Conservation (phyloP, 2,797 vertebrate species). For the Apogon talboti region DNA sequence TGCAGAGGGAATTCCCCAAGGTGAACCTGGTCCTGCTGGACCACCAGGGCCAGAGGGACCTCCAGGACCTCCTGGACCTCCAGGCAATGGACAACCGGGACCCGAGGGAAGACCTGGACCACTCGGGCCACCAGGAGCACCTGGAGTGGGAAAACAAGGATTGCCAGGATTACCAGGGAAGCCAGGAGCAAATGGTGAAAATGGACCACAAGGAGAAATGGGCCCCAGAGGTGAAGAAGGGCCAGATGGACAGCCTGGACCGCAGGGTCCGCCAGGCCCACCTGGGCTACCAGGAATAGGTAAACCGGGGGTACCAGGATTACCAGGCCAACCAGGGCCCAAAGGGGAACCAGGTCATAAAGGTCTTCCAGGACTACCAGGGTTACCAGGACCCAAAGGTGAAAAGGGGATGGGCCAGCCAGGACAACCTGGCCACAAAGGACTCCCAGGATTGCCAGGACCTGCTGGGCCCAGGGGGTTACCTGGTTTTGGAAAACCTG, state of each 20-base stretch:
- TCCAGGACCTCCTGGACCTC: constrained; percentile 88
- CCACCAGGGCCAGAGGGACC: constrained; percentile 84
- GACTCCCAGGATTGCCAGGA: constrained; percentile 89
- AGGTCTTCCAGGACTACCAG: constrained; percentile 91
- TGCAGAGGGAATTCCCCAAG: constrained; percentile 76
- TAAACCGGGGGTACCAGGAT: constrained; percentile 90
- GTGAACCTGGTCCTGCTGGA: constrained; percentile 82
- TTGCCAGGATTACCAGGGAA: constrained; percentile 94
- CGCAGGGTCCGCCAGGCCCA: constrained; percentile 90
- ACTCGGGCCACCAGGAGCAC: constrained; percentile 87
- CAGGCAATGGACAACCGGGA: constrained; percentile 90
- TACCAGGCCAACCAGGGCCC: constrained; percentile 90
- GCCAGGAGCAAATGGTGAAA: constrained; percentile 89
- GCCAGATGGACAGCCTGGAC: constrained; percentile 89
- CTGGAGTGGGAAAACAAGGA: constrained; percentile 93
- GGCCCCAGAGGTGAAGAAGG: constrained; percentile 90
- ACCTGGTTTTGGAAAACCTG: constrained; percentile 92
- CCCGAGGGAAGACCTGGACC: constrained; percentile 89
- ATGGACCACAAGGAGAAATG: constrained; percentile 90
- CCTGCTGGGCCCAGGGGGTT: constrained; percentile 90
- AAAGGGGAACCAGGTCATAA: constrained; percentile 96
- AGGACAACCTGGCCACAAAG: constrained; percentile 93
- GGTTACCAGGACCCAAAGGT: constrained; percentile 93
- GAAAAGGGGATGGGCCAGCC: constrained; percentile 93
- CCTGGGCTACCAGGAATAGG: constrained; percentile 92